Evolutionary conservation across 2,113 vertebrate genomes (phyloP), one percentile per base, ranked within the genome.

Genomic region (Mormyrus iriodes): DNA sequence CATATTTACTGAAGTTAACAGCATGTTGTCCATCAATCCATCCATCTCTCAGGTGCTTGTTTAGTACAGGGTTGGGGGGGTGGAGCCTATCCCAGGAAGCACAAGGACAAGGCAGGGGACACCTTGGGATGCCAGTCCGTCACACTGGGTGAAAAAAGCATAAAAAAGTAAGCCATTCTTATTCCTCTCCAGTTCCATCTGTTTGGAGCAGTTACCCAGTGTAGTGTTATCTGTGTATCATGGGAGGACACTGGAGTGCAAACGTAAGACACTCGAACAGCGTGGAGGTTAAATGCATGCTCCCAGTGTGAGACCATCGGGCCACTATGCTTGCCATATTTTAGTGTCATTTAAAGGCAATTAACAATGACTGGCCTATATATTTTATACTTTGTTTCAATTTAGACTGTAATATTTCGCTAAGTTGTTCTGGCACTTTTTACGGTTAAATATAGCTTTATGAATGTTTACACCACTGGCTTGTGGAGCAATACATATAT

Each of bases 381-480:
- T 19, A 53, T 86, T 53, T 52, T 17, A 86, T 53, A 49, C 52
- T 53, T 24, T 76, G 95, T 94, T 94, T 93, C 92, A 92, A 95
- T 94, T 90, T 90, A 65, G 48, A 86, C 46, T 27, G 91, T 94
- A 88, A 86, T 92, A 92, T 93, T 94, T 88, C 46, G 0, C 91
- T 90, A 65, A 91, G 93, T 89, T 89, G 93, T 83, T 92, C 91
- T 90, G 92, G 91, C 92, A 94, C 86, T 93, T 90, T 19, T 49
- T 44, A 91, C 93, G 94, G 94, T 95, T 94, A 94, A 93, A 93
- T 90, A 89, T 46, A 90, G 92, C 94, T 93, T 94, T 94, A 94
- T 90, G 91, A 91, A 87, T 92, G 91, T 94, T 94, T 94, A 90
- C 90, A 88, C 86, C 83, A 92, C 90, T 89, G 90, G 93, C 15